These are phyloP conservation scores for Amphiprion clarkii DNA, from an alignment of 2,797 vertebrate genomes.

Conservation along the genomic window DNA sequence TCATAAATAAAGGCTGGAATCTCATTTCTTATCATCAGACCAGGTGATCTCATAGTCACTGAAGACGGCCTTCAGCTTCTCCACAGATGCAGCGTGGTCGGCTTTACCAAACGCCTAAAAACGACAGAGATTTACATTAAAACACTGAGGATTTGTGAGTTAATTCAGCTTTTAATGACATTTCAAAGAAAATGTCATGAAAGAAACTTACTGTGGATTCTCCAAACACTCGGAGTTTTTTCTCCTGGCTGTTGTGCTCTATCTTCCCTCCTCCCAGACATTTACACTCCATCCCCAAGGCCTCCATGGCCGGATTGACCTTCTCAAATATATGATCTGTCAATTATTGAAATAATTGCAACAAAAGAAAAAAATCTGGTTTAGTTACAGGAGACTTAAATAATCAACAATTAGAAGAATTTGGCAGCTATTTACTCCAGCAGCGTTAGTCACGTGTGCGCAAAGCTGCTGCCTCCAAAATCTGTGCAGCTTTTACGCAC, in stretches of 20 bases:
- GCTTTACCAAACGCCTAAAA: constrained; percentile 93
- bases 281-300: constrained; percentile 88
- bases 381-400: not conserved
- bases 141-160: not conserved
- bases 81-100: constrained; percentile 89
- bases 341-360: constrained; percentile 15
- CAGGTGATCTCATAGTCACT: constrained; percentile 90
- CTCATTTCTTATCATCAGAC: constrained; percentile 89
- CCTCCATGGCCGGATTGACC: constrained; percentile 87
- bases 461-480: too few species aligned
- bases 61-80: constrained; percentile 88
- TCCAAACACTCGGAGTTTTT: constrained; percentile 90
- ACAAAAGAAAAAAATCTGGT: not conserved
- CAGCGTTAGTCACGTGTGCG: too few species aligned
- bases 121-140: not conserved
- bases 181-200: not conserved
- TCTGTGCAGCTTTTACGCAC: not conserved
- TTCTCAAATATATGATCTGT: constrained; percentile 95
- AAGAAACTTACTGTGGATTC: constrained; percentile 89
- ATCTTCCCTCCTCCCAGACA: constrained; percentile 94
- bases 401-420: not conserved
- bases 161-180: not conserved
- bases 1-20: constrained; percentile 26
- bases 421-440: not conserved
- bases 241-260: constrained; percentile 89